Conservation (phyloP, 2,113 vertebrate species). For the human region DNA sequence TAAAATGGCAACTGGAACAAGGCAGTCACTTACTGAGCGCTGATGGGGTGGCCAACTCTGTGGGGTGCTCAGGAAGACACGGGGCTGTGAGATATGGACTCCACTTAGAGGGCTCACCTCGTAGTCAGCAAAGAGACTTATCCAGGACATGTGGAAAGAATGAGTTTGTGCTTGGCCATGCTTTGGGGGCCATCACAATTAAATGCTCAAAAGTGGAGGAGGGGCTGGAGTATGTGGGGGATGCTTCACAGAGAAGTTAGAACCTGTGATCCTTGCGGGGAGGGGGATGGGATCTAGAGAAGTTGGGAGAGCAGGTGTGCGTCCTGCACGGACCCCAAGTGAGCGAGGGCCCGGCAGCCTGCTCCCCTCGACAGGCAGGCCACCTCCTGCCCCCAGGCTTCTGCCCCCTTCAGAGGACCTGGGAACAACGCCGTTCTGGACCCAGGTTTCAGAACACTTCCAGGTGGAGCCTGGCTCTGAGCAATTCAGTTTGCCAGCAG, state of each 20-base stretch:
- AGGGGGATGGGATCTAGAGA: no score
- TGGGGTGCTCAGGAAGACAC: not conserved
- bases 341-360: accelerated
- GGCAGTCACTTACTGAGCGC: not conserved
- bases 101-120: not conserved
- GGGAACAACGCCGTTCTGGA: not conserved
- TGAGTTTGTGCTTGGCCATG: not conserved
- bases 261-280: not conserved
- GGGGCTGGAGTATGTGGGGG: not conserved
- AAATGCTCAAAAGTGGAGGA: not conserved
- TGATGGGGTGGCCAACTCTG: accelerated
- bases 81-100: not conserved
- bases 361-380: not conserved
- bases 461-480: not conserved
- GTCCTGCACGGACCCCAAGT: not conserved
- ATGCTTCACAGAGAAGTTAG: not conserved
- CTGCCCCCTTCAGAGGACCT: not conserved
- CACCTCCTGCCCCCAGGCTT: not conserved
- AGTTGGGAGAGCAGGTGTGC: not conserved
- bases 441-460: not conserved
- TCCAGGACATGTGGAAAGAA: not conserved
- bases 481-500: not conserved
- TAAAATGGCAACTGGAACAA: not conserved
- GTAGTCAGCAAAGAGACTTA: not conserved
- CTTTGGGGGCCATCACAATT: not conserved